Base-by-base conservation (phyloP, 2,888 invertebrate species). In the Sphaerophoria taeniata region DNA sequence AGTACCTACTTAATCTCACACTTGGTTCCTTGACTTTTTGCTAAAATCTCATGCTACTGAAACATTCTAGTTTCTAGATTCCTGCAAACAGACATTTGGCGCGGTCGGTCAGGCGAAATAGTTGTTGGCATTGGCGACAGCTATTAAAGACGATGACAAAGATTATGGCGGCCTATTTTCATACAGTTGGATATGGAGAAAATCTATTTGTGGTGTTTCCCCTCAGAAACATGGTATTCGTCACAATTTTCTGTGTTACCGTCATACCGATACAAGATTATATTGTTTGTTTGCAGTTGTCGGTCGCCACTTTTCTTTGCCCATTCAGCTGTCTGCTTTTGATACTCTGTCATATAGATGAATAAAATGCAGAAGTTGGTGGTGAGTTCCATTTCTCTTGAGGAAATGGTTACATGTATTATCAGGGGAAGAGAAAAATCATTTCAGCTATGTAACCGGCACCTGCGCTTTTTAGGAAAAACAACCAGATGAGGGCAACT, bases 161-260 rank as follows among this genome's bases (percentile, higher is more conserved):
- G 11, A 49, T n/a, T 33, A 36, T 65, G 65, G 77, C 69, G 82
- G 72, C 77, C 76, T 72, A 77, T 55, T 81, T 67, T 51, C 49
- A 39, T 34, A 43, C 56, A 24, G 49, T 58, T n/a, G 49, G 45
- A 43, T 34, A 33, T 33, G 47, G 61, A 43, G 33, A 39, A 67
- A 67, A 36, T 39, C 16, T 56, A n/a, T 51, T 39, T 33, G 14
- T 61, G 61, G 61, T 61, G 61, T 47, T 65, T 65, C 65, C 49
- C 65, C 65, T 65, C 49, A 16, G 11, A 33, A 49, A 16, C 16
- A 14, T 61, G 16, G 33, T 65, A 65, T 65, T 65, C 65, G 65
- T 65, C 49, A 65, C 34, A 34, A 7, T 65, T 36, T 65, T 34
- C 47, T 12, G 33, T 63, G 11, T 34, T 34, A 5, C 16, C 2